Evolutionary conservation across 2,113 vertebrate genomes (phyloP).

Genomic region (Sprattus sprattus): DNA sequence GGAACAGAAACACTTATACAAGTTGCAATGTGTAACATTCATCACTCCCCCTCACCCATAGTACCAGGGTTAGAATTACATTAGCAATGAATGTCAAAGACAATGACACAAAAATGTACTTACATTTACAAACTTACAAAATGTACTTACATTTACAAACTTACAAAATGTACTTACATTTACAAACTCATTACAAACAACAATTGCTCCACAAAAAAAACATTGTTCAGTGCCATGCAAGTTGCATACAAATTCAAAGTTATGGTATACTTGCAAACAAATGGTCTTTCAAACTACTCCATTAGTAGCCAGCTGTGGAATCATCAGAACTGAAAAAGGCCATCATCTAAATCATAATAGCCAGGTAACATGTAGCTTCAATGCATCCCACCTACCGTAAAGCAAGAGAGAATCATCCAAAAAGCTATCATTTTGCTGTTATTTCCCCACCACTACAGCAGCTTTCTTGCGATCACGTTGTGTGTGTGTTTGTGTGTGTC

Average conservation of each 20-base stretch:
- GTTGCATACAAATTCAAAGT: background rate
- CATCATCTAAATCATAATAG: background rate
- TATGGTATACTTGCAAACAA: background rate
- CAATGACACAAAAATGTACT: background rate
- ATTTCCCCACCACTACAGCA: background rate
- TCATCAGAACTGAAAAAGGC: background rate
- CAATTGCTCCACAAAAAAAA: background rate
- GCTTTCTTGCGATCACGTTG: background rate
- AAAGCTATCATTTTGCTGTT: conserved; percentile 51
- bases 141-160: no score
- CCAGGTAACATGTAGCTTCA: conserved; percentile 7
- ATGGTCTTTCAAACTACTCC: no score
- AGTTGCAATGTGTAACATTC: no score
- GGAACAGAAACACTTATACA: background rate
- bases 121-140: no score
- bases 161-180: no score
- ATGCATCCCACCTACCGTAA: conserved; percentile 53
- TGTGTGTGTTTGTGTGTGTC: conserved; percentile 46
- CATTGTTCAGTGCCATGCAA: background rate
- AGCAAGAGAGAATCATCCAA: conserved; percentile 55
- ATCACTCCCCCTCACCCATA: no score
- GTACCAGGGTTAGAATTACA: background rate
- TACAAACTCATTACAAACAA: no score
- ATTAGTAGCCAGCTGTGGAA: background rate
- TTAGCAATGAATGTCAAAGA: background rate